Evolutionary conservation across 1,140 invertebrate genomes (phyloP), one percentile per base, ranked within the genome.

Genomic region (Thaumatotibia leucotreta): DNA sequence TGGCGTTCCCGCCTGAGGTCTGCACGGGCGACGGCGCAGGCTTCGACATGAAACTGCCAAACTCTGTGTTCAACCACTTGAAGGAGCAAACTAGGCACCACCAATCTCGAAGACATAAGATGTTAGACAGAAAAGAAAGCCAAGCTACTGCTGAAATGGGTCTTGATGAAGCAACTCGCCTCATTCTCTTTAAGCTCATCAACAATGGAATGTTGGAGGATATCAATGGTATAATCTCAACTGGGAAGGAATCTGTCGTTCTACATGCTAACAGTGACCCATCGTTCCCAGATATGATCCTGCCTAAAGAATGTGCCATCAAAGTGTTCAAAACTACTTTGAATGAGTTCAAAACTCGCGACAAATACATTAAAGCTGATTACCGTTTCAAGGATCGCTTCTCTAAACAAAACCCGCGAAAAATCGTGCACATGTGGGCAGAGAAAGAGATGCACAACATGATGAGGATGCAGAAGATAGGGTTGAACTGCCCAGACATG

Each of bases 321-420:
- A 98, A 98, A 91, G 94, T 98, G n/a, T 98, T 96, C 82, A 98
- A 98, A 88, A 98, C 97, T 0, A 97, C 96, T 5, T 90, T 98
- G 39, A 96, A 96, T 79, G 96, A 97, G 83, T 98, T 98, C 75
- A 97, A 97, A 91, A 96, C 96, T 70, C 89, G 97, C 14, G 96
- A 97, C 76, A 95, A 97, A 74, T 98, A 98, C 83, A 97, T 98
- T 32, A 94, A 95, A 79, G 96, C 97, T 58, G 97, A 98, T 86
- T 96, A 96, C 82, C 92, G 97, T 17, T 97, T 98, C 80, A 96
- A 95, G 75, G 94, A 96, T 74, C 85, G 92, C 1, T 93, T 93
- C 27, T 92, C 92, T 17, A 94, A 94, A 72, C 94, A 96, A 79
- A 96, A 97, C 81, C 95, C 96, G 17, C 88, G 96, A 23, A 97